A percentile compares a stretch with the other conserved stretches of the same genome.
Conservation (phyloP, 2,888 invertebrate genomes). For the Carpatolechia fugitivella region DNA sequence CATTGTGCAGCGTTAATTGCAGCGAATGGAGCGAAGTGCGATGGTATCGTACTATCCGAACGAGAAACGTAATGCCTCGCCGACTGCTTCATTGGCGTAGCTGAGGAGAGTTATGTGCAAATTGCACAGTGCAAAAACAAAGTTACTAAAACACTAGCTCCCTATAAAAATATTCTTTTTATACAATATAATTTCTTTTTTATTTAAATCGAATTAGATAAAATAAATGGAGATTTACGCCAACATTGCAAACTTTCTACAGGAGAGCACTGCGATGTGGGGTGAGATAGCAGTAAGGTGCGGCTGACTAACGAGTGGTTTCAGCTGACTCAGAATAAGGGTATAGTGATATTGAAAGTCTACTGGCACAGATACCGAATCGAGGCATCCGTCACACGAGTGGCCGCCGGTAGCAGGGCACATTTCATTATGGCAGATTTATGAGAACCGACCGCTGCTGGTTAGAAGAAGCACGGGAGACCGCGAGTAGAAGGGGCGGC, state of each 20-base stretch:
- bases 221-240: slow-evolving; percentile 25
- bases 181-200: slow-evolving; percentile 25
- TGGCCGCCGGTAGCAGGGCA: slow-evolving; percentile 52
- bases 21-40: slow-evolving; percentile 68
- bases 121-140: slow-evolving; percentile 34
- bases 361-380: slow-evolving; percentile 67
- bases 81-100: slow-evolving; percentile 39
- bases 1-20: slow-evolving; percentile 76
- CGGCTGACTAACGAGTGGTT: slow-evolving; percentile 39
- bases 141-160: slow-evolving; percentile 21
- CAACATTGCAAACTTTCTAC: slow-evolving; percentile 28
- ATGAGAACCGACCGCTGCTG: slow-evolving; percentile 62
- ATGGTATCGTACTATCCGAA: slow-evolving; percentile 65
- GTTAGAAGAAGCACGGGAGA: slow-evolving; percentile 55
- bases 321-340: slow-evolving; percentile 46
- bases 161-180: slow-evolving; percentile 38
- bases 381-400: slow-evolving; percentile 52
- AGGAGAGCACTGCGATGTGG: slow-evolving; percentile 34
- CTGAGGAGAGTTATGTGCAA: slow-evolving; percentile 42
- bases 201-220: slow-evolving; percentile 38
- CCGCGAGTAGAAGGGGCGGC: slow-evolving; percentile 52
- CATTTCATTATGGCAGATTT: slow-evolving; percentile 74
- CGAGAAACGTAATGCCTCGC: slow-evolving; percentile 59
- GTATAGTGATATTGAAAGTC: slow-evolving; percentile 56
- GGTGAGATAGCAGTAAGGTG: slow-evolving; percentile 41